Percentiles rank a stretch among this genome's conserved stretches.
phyloP scores from a whole-genome alignment of 2,888 invertebrate species.

The Geophilus truncorum region DNA sequence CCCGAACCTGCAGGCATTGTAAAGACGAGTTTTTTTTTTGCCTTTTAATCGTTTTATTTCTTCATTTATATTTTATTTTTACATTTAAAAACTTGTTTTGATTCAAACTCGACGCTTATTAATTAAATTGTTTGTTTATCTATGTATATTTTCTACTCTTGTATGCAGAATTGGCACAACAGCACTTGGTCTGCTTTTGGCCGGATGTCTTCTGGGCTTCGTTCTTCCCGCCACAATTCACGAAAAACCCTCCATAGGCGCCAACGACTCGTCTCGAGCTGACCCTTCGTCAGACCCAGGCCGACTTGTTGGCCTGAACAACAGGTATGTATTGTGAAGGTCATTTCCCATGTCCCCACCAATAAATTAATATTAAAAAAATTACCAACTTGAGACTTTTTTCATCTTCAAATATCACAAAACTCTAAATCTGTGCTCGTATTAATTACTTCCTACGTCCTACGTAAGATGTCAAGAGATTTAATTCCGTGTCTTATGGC shows the following conservation, averaged over 20 bases:
- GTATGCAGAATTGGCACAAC: neutral
- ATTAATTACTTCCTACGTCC: neutral
- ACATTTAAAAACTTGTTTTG: neutral
- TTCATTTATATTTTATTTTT: neutral
- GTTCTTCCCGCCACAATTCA: conserved; percentile 21
- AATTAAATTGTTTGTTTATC: neutral
- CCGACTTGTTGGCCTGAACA: neutral
- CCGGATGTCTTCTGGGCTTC: conserved; percentile 23
- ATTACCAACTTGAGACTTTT: too few species aligned
- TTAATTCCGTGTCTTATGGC: neutral
- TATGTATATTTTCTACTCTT: too few species aligned
- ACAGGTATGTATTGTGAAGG: neutral
- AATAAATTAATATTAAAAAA: neutral
- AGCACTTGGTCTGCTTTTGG: conserved; percentile 6
- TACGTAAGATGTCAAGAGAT: neutral
- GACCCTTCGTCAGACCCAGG: neutral
- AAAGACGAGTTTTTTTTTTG: neutral
- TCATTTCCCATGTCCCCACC: neutral
- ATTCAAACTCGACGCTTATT: neutral
- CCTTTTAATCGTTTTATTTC: neutral
- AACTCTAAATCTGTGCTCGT: too few species aligned
- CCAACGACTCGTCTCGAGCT: neutral
- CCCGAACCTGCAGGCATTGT: neutral
- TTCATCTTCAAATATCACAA: too few species aligned
- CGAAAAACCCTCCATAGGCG: neutral